Evolutionary conservation across 2,113 vertebrate species (phyloP).

Genomic region (Aramus guarauna): DNA sequence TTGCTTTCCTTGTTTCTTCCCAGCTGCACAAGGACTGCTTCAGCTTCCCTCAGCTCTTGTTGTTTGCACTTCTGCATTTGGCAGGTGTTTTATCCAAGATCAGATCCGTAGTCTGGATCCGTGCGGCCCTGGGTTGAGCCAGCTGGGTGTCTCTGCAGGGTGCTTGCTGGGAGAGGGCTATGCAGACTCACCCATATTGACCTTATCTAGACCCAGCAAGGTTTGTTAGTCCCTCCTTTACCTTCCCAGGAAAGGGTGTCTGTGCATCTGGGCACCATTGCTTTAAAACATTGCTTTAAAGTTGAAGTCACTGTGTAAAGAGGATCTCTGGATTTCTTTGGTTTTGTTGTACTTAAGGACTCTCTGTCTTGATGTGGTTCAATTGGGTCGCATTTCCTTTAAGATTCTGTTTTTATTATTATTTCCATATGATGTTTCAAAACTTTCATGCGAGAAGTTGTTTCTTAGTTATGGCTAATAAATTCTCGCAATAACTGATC

Average conservation of each 20-base stretch:
- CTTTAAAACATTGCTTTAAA: not conserved
- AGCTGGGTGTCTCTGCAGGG: not conserved
- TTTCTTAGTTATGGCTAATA: not conserved
- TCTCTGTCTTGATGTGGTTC: not conserved
- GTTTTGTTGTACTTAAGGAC: not conserved
- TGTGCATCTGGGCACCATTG: not conserved
- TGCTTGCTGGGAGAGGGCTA: not conserved
- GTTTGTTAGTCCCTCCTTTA: not conserved
- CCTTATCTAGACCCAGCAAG: not conserved
- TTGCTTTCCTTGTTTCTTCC: not conserved
- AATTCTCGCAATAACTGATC: not conserved
- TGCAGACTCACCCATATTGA: not conserved
- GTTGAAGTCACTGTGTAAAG: not conserved
- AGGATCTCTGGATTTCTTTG: not conserved
- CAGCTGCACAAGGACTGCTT: not conserved
- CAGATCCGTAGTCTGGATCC: no score
- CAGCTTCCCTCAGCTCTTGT: not conserved
- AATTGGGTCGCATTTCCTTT: not conserved
- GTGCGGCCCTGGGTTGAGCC: not conserved
- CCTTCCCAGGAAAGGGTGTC: not conserved
- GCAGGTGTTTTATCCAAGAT: not conserved
- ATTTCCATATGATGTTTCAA: not conserved
- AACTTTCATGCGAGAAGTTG: not conserved
- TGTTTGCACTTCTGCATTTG: not conserved
- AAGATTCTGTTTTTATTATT: not conserved